These are phyloP conservation scores for Oreohelix idahoensis DNA, from an alignment of 1,140 invertebrate species.

Conservation along the genomic window DNA sequence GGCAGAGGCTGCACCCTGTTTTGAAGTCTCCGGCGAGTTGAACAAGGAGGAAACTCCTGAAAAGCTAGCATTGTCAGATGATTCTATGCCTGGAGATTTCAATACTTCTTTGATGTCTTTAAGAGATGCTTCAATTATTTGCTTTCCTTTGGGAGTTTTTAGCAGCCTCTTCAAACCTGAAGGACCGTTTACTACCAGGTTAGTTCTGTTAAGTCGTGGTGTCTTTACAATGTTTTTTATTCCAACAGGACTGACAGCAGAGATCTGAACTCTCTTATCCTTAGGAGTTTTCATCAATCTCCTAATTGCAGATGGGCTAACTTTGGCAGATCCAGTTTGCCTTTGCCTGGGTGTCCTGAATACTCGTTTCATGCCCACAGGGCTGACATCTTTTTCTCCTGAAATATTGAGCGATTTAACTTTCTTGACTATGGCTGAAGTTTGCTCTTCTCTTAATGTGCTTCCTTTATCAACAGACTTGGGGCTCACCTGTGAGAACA, in stretches of 20 bases:
- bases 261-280: slow-evolving; percentile 10
- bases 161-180: slow-evolving; percentile 59
- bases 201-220: slow-evolving; percentile 31
- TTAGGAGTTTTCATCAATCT: slow-evolving; percentile 8
- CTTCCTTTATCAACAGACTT: neutral
- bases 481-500: slow-evolving; percentile 23
- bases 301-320: slow-evolving; percentile 6
- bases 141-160: slow-evolving; percentile 54
- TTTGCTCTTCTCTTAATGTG: neutral
- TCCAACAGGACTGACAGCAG: slow-evolving; percentile 47
- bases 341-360: slow-evolving; percentile 44
- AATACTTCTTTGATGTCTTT: slow-evolving; percentile 48
- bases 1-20: neutral
- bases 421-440: neutral
- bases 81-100: slow-evolving; percentile 55
- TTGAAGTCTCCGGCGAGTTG: slow-evolving; percentile 34
- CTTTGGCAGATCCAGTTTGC: neutral
- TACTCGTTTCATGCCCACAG: slow-evolving; percentile 38
- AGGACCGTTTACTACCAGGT: slow-evolving; percentile 5
- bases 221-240: slow-evolving; percentile 48
- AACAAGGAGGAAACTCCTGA: slow-evolving; percentile 40
- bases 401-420: neutral
- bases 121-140: neutral
- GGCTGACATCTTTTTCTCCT: neutral
- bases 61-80: slow-evolving; percentile 22